These are phyloP conservation scores for Sphaerophoria taeniata DNA, from an alignment of 2,888 invertebrate genomes.

Conservation along the genomic window DNA sequence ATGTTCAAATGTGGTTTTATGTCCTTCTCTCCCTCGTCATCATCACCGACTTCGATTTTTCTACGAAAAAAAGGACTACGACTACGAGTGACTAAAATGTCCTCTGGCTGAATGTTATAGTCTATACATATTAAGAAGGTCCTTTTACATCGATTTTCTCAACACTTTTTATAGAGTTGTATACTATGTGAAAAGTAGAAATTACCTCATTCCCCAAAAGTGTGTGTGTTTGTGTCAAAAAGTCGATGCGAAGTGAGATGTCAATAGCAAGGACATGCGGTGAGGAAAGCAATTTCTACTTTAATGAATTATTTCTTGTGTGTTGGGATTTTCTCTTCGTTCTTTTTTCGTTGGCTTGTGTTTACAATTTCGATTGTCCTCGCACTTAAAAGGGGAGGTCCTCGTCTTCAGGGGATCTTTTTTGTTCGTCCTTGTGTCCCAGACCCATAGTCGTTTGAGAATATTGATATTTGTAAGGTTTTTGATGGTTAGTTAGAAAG, in stretches of 20 bases:
- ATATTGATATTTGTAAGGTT: constrained; percentile 64
- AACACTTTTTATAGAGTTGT: constrained; percentile 7
- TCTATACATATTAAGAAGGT: constrained; percentile 35
- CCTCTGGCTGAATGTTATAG: constrained; percentile 34
- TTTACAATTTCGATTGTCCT: constrained; percentile 52
- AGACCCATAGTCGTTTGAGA: constrained; percentile 1
- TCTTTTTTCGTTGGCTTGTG: constrained; percentile 3
- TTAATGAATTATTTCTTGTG: constrained; percentile 68
- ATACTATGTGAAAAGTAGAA: background rate
- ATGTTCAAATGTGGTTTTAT: constrained; percentile 58
- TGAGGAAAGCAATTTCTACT: constrained; percentile 64
- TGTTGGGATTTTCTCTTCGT: constrained; percentile 53
- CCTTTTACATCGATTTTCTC: constrained; percentile 48
- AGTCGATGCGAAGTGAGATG: constrained; percentile 14
- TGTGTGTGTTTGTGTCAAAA: background rate
- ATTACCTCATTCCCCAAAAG: background rate
- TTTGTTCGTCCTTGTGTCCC: constrained; percentile 5
- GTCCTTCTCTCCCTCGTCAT: background rate
- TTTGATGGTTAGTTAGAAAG: constrained; percentile 72
- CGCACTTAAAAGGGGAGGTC: constrained; percentile 37
- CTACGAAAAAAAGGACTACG: background rate
- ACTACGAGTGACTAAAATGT: constrained; percentile 8
- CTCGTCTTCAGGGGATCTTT: background rate
- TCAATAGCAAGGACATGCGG: constrained; percentile 46
- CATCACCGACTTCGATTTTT: background rate